These are phyloP conservation scores for Diploscapter pachys DNA, from an alignment of 1,140 invertebrate genomes.

Conservation along the genomic window DNA sequence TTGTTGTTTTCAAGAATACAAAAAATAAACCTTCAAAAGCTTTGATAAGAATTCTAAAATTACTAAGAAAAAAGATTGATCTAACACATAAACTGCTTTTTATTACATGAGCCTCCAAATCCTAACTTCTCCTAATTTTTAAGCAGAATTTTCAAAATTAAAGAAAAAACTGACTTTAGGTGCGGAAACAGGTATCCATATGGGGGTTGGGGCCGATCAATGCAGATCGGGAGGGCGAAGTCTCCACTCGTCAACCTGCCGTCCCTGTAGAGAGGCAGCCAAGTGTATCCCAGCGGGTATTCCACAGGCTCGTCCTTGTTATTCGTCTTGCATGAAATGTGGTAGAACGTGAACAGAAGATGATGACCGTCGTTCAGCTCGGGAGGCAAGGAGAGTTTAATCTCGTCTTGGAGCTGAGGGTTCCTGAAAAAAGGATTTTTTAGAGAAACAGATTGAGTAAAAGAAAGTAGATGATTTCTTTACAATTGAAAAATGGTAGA, in stretches of 20 bases:
- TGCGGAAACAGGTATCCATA: slow-evolving; percentile 65
- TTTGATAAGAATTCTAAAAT: too few species aligned
- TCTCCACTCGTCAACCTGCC: slow-evolving; percentile 81
- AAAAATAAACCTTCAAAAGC: too few species aligned
- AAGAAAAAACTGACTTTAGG: slow-evolving; percentile 18
- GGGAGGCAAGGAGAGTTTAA: slow-evolving; percentile 84
- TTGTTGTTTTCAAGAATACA: too few species aligned
- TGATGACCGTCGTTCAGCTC: slow-evolving; percentile 79
- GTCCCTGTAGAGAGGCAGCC: slow-evolving; percentile 81
- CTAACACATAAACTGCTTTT: too few species aligned
- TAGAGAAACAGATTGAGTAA: too few species aligned
- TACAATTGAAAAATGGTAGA: too few species aligned
- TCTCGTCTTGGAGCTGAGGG: slow-evolving; percentile 89
- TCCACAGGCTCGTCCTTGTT: slow-evolving; percentile 73
- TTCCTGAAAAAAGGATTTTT: slow-evolving; percentile 62
- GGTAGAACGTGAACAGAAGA: slow-evolving; percentile 90
- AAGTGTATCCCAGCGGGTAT: slow-evolving; percentile 91
- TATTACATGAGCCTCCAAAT: too few species aligned
- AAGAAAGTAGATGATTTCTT: too few species aligned
- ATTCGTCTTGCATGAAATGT: slow-evolving; percentile 86
- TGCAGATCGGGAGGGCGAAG: slow-evolving; percentile 82
- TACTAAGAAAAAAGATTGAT: too few species aligned
- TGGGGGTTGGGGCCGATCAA: slow-evolving; percentile 77
- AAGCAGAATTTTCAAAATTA: too few species aligned
- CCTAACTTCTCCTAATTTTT: too few species aligned